Base-by-base conservation (phyloP, 2,797 vertebrate species). In the Gymnodraco acuticeps region DNA sequence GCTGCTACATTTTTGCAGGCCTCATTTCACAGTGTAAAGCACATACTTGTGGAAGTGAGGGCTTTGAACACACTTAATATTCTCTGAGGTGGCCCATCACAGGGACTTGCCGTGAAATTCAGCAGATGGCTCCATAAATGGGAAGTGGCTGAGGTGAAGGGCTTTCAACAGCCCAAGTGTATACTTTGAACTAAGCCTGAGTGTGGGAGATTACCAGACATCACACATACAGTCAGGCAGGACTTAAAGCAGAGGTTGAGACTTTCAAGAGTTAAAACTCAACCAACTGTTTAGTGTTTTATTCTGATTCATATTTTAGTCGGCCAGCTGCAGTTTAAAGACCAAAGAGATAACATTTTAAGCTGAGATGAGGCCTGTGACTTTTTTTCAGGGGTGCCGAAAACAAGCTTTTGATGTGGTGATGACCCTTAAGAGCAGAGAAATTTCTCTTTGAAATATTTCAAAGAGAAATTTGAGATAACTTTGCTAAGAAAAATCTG, bases 41-140 rank as follows among this genome's bases (percentile, higher is more conserved):
- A 46, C 52, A 55, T 64, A 46, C 67, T 47, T 64, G 64, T 64
- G 65, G 76, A 75, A 77, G 67, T 10, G 14, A 81, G 65, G 38
- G 76, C 87, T 91, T 88, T 92, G 73, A 90, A 83, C 79, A 83
- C 65, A 66, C 82, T 87, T 70, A 60, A 71, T 84, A 75, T 67
- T 87, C 77, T 80, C 60, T 47, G 41, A 60, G 83, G 80, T 83
- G 67, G 77, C 42, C 61, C 84, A 64, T 80, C 76, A 65, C 67
- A 79, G 10, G 3, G 58, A 71, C 60, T 45, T 17, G 15, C 82
- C 19, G 13, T 93, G 87, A 90, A 91, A 91, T 90, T 77, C 65
- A 74, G 72, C 71, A 77, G 89, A 85, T 78, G 82, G 77, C 55
- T 83, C 77, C 50, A 82, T 86, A 73, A 83, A 83, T 83, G 77